Evolutionary conservation across 2,113 vertebrate species (phyloP), one percentile per base, ranked within the genome.

Genomic region (Rhinichthys klamathensis): DNA sequence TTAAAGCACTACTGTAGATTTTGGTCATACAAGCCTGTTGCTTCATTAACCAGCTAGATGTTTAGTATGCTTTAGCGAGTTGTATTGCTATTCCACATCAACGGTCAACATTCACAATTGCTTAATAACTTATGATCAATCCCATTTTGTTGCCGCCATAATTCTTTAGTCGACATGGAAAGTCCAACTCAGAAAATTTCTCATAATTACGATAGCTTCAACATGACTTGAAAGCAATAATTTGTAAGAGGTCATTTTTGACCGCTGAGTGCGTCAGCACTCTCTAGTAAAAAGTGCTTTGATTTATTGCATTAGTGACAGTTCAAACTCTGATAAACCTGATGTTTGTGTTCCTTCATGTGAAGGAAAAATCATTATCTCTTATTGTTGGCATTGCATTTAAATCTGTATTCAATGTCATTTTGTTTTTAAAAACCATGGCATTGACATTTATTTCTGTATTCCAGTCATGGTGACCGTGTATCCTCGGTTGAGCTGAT

Each of bases 281-380:
- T 60, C 54, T 44, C 6, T 41, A 41, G 56, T 79, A 25, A 79
- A 49, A 79, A 3, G 32, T 27, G 4, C 9, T 80, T 18, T 44
- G 77, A 63, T 80, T 63, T 63, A 79, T 79, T 41, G n/a, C 70
- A 49, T 46, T 56, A 77, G 4, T 35, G 27, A 35, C 18, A 58
- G 49, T 77, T 11, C 9, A 58, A 77, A 23, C 41, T 46, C 12
- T 23, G 75, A 77, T 77, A 77, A 77, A 58, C 49, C 10, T 32
- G 27, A 77, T 35, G 30, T 58, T 77, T 77, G 56, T 4, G 49
- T n/a, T 54, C 27, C 46, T 18, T 58, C 25, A 2, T 32, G 25
- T 4, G 8, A 32, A n/a, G 46, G 18, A 23, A 38, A 38, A 63
- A 25, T 72, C 56, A 21, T 72, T 72, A 44, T 76, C 25, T 51